Evolutionary conservation across 1,140 invertebrate species (phyloP).

Genomic region (Gyrodactylus salaris): DNA sequence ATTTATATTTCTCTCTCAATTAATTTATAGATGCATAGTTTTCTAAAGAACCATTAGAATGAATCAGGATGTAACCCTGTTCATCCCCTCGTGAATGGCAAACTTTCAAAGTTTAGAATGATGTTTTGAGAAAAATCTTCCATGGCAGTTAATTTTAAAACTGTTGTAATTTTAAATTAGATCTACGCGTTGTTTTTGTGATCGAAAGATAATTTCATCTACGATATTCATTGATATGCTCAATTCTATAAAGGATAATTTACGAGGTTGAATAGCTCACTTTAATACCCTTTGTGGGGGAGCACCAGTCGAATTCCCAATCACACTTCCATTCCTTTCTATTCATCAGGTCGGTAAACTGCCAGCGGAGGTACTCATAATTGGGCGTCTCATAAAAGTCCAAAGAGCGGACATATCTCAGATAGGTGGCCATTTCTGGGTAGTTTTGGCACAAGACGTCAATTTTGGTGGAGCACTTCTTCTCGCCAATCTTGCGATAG

Average conservation of each 20-base stretch:
- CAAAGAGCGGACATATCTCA: constrained; percentile 71
- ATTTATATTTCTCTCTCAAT: too few relatives aligned
- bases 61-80: too few relatives aligned
- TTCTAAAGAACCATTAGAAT: too few relatives aligned
- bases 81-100: too few relatives aligned
- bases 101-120: too few relatives aligned
- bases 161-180: background rate
- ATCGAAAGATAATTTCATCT: background rate
- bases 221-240: background rate
- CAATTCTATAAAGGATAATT: too few relatives aligned
- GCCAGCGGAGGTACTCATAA: constrained; percentile 76
- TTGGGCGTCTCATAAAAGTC: constrained; percentile 99
- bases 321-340: constrained; percentile 3
- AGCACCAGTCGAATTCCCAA: constrained; percentile 6
- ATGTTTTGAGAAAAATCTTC: too few relatives aligned
- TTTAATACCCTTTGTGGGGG: background rate
- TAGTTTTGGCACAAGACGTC: constrained; percentile 85
- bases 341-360: constrained; percentile 61
- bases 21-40: too few relatives aligned
- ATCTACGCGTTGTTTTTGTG: background rate
- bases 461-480: constrained; percentile 81
- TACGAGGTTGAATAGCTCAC: too few relatives aligned
- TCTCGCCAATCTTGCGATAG: constrained; percentile 98
- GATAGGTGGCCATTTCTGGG: constrained; percentile 37
- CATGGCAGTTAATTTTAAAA: background rate